Percentiles rank a stretch among this genome's conserved stretches.
These are phyloP conservation scores for Henicopernis longicauda DNA, from an alignment of 2,113 vertebrate genomes.

Conservation along the genomic window DNA sequence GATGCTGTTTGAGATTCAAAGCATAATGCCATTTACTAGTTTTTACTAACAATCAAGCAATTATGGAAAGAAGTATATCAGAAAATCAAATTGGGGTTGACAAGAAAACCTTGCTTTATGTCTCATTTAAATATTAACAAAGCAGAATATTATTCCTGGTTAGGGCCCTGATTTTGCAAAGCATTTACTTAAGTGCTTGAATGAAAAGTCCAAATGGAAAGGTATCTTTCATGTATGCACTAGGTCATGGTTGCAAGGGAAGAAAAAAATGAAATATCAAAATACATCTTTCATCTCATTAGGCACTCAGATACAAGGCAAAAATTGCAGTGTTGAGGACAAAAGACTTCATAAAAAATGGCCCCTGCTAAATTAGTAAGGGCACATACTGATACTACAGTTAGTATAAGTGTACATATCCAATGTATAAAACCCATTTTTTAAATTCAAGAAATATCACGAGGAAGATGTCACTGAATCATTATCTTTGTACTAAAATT, in stretches of 20 bases:
- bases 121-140: background rate
- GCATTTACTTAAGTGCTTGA: background rate
- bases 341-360: background rate
- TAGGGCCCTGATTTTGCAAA: background rate
- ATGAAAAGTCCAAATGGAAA: background rate
- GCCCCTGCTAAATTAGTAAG: background rate
- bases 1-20: background rate
- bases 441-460: background rate
- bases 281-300: background rate
- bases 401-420: background rate
- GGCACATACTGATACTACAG: background rate
- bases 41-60: background rate
- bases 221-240: background rate
- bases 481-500: background rate
- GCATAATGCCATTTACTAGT: background rate
- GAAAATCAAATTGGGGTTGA: background rate
- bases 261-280: background rate
- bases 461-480: background rate
- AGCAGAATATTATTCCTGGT: background rate
- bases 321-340: background rate
- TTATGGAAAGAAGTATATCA: background rate
- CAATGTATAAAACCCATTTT: background rate
- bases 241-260: background rate
- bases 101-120: background rate
- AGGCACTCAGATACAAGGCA: background rate